These are phyloP conservation scores for Scaptomyza caliginosa DNA, from an alignment of 2,888 invertebrate species.

Conservation along the genomic window DNA sequence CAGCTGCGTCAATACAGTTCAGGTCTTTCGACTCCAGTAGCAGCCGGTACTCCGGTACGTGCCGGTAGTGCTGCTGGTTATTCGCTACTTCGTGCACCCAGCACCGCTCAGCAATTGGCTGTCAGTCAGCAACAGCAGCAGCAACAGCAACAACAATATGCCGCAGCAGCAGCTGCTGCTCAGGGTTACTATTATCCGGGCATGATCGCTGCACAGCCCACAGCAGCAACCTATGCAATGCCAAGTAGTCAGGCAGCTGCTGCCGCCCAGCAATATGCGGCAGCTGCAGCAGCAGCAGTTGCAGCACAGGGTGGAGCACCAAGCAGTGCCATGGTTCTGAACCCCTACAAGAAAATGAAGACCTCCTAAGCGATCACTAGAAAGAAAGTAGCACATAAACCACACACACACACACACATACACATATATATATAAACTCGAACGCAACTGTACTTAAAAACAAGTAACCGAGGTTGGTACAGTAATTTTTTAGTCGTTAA, in stretches of 20 bases:
- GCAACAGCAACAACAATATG: conserved; percentile 27
- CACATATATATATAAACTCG: conserved; percentile 19
- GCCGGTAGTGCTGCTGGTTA: conserved; percentile 56
- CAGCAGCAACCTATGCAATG: conserved; percentile 80
- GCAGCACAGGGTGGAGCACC: conserved; percentile 63
- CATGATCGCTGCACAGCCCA: conserved; percentile 81
- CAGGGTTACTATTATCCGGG: conserved; percentile 84
- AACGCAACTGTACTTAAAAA: conserved; percentile 60
- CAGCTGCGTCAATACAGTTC: conserved; percentile 64
- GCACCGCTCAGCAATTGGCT: conserved; percentile 59
- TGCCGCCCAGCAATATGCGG: conserved; percentile 77
- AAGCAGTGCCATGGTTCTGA: conserved; percentile 86
- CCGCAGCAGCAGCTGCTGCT: conserved; percentile 63
- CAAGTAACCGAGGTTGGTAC: conserved; percentile 28
- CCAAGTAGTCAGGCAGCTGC: conserved; percentile 59
- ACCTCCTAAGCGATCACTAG: conserved; percentile 85
- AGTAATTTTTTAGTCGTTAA: conserved; percentile 25
- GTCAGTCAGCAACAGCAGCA: conserved; percentile 60
- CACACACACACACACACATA: background rate
- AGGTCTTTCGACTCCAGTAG: conserved; percentile 64
- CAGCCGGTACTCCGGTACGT: conserved; percentile 68
- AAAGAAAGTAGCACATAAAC: background rate
- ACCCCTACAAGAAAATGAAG: conserved; percentile 96
- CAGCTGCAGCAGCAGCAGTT: conserved; percentile 73
- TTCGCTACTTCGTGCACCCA: conserved; percentile 50